Percentiles rank a stretch among this genome's conserved stretches.
Conservation (phyloP, 2,113 vertebrate genomes). For the Aramus guarauna region DNA sequence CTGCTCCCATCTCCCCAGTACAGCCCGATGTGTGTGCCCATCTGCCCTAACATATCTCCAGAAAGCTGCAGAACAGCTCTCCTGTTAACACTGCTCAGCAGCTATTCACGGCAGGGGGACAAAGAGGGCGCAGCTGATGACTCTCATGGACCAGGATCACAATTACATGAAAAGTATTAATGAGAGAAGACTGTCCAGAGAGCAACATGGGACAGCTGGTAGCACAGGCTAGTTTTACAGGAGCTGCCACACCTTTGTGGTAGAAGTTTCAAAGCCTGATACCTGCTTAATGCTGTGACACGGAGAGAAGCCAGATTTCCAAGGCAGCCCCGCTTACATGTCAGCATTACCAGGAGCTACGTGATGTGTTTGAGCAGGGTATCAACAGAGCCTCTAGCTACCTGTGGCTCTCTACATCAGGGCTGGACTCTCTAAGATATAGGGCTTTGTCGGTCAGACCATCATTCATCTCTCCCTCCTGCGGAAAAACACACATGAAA, state of each 20-base stretch:
- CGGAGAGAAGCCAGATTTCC: background rate
- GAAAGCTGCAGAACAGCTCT: background rate
- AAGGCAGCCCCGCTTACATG: background rate
- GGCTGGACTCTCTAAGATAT: fast-evolving
- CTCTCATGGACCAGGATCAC: background rate
- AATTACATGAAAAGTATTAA: background rate
- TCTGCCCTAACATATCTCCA: no score
- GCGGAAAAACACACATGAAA: background rate
- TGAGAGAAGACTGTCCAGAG: background rate
- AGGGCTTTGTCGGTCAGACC: background rate
- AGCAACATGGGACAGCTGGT: background rate
- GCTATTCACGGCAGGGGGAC: background rate
- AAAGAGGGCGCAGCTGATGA: background rate
- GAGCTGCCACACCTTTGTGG: background rate
- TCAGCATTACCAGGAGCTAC: background rate
- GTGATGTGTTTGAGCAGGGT: fast-evolving
- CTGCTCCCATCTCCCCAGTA: background rate
- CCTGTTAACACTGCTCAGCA: background rate
- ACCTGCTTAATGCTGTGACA: background rate
- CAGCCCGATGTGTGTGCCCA: background rate
- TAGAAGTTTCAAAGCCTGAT: background rate
- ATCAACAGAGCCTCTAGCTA: background rate
- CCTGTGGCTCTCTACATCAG: background rate
- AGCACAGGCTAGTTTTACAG: background rate
- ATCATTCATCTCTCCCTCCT: background rate